Percentiles rank a stretch among this genome's conserved stretches.
Conservation (phyloP, 1,140 invertebrate genomes). For the Pseudomyrmex concolor region DNA sequence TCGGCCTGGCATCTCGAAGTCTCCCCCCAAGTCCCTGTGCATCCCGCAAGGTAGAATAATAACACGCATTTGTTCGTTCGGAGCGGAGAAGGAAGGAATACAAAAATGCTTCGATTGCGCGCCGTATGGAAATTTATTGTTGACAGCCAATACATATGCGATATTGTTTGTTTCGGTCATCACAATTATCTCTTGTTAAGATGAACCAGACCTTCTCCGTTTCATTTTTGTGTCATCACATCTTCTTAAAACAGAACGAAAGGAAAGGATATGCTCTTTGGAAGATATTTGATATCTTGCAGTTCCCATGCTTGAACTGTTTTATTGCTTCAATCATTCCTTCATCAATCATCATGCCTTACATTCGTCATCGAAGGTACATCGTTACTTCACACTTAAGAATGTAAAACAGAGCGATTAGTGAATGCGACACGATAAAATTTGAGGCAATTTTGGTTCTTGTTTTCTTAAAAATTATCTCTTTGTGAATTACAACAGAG, state of each 20-base stretch:
- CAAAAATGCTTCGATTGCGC: too few species aligned
- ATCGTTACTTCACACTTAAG: conserved; percentile 28
- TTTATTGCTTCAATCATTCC: conserved; percentile 53
- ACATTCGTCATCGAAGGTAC: conserved; percentile 24
- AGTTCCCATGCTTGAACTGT: conserved; percentile 44
- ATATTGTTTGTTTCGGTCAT: not conserved
- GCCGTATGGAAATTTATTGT: too few species aligned
- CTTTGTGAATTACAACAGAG: not conserved
- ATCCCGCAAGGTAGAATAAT: conserved; percentile 86
- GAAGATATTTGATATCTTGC: conserved; percentile 24
- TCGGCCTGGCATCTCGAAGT: conserved; percentile 87
- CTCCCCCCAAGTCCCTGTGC: conserved; percentile 92
- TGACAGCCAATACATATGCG: too few species aligned
- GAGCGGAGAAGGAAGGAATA: conserved; percentile 63
- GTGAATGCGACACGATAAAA: not conserved
- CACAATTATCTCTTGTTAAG: not conserved
- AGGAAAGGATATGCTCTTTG: conserved; percentile 17
- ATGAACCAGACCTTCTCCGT: conserved; percentile 56
- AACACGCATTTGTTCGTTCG: conserved; percentile 64
- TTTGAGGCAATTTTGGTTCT: not conserved
- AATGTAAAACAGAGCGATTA: conserved; percentile 27
- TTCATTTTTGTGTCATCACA: conserved; percentile 24
- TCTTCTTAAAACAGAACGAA: conserved; percentile 24
- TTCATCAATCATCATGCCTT: conserved; percentile 34
- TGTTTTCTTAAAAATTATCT: not conserved